Base-by-base conservation (phyloP, 2,797 vertebrate species). In the Chelidonichthys spinosus region DNA sequence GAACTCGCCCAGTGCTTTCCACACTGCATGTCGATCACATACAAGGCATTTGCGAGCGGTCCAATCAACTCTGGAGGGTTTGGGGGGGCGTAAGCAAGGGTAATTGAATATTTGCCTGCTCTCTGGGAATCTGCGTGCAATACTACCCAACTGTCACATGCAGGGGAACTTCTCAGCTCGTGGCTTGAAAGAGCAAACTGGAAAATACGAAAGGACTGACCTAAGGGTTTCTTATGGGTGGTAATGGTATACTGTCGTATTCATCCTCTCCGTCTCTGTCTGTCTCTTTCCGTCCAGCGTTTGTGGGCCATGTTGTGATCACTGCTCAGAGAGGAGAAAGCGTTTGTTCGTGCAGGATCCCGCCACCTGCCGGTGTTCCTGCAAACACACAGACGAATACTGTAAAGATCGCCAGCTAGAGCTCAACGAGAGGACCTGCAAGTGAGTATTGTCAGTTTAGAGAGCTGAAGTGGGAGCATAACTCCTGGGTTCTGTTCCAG, bases 351-450 rank as follows among this genome's bases (percentile, higher is more conserved):
- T 98, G 92, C 98, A 99, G 95, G 97, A 99, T 92, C 97, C 96
- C 46, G 93, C 95, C 89, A 99, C 96, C 89, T 99, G 98, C 95
- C 97, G 94, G 94, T 99, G 98, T 94, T 97, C 97, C 95, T 99
- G 98, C 95, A 99, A 97, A 96, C 95, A 97, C 96, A 96, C 97
- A 90, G 96, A 97, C 77, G 96, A 96, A 87, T 95, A 96, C 96
- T 99, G 98, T 96, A 98, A 96, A 96, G 96, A 96, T 88, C 97
- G 94, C 94, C 96, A 98, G 89, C 97, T 96, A 94, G 98, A 99
- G 95, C 97, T 99, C 95, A 99, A 98, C 91, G 98, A 99, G 95
- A 96, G 96, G 95, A 98, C 97, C 95, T 99, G 98, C 97, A 99
- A 95, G 98, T 99, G 81, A 88, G 92, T 84, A 47, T 4, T 33